A percentile compares a stretch with the other conserved stretches of the same genome.
Conservation (phyloP, 2,797 vertebrate species). For the Sebastolobus alascanus region DNA sequence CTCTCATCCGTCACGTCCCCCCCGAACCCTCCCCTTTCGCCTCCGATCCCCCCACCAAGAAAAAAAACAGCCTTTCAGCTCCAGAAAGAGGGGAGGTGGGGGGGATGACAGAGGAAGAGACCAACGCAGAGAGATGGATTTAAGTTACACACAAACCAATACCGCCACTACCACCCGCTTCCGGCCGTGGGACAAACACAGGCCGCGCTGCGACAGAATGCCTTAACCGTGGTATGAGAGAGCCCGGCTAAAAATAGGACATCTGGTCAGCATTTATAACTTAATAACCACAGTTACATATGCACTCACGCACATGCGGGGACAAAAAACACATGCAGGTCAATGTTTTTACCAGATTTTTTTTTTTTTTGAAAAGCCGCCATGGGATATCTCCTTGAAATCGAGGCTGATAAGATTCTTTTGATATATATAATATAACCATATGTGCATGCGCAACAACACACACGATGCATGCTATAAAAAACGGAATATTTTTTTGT, state of each 20-base stretch:
- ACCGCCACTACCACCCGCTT: conserved; percentile 35
- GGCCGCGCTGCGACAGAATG: conserved; percentile 25
- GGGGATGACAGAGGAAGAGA: conserved; percentile 52
- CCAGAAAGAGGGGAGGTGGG: conserved; percentile 15
- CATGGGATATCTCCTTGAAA: conserved; percentile 5
- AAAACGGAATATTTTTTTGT: not conserved
- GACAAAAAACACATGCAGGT: conserved; percentile 38
- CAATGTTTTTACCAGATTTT: conserved; percentile 20
- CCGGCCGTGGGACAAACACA: conserved; percentile 51
- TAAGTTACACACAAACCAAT: conserved; percentile 64
- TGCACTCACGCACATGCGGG: conserved; percentile 41
- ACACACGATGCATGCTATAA: conserved; percentile 2
- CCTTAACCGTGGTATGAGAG: conserved; percentile 37
- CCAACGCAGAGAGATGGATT: conserved; percentile 68
- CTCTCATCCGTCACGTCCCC: conserved; percentile 77
- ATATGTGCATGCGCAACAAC: conserved; percentile 7
- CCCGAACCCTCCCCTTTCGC: conserved; percentile 33
- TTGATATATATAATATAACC: conserved; percentile 8
- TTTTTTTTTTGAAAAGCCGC: conserved; percentile 1
- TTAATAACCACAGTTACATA: conserved; percentile 65
- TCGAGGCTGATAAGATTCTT: conserved; percentile 17
- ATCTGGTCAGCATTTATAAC: conserved; percentile 64
- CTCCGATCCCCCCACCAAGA: conserved; percentile 38
- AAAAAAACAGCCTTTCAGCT: conserved; percentile 63
- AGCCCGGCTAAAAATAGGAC: conserved; percentile 69